Conservation (phyloP, 2,888 invertebrate genomes). For the Elgonia sp. region DNA sequence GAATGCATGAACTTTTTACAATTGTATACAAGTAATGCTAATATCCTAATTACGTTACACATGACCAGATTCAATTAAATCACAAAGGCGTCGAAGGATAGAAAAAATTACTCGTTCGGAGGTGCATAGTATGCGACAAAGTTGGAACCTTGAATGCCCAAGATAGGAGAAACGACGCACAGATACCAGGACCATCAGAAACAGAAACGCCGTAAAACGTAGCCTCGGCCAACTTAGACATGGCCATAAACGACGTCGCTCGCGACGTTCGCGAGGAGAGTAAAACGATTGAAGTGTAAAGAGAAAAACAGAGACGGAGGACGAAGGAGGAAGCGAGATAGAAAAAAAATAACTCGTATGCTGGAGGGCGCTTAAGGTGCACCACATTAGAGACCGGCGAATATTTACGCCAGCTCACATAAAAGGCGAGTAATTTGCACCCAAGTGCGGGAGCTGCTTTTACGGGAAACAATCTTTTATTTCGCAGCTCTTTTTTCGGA, state of each 20-base stretch:
- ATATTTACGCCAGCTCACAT: conserved; percentile 83
- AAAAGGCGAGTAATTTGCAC: conserved; percentile 83
- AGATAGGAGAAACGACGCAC: conserved; percentile 82
- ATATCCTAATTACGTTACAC: conserved; percentile 60
- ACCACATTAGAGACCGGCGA: conserved; percentile 82
- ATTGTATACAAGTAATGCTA: conserved; percentile 27
- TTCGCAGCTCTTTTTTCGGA: conserved; percentile 5
- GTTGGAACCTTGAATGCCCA: conserved; percentile 81
- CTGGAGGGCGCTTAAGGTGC: conserved; percentile 77
- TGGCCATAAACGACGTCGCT: conserved; percentile 83
- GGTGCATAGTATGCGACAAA: conserved; percentile 74
- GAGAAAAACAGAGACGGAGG: conserved; percentile 40
- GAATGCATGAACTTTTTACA: not conserved
- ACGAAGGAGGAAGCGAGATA: conserved; percentile 74
- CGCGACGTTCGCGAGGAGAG: conserved; percentile 77
- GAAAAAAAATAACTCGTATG: conserved; percentile 74
- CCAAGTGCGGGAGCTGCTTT: conserved; percentile 57
- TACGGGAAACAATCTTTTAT: conserved; percentile 33
- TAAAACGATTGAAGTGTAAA: conserved; percentile 70
- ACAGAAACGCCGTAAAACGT: conserved; percentile 85
- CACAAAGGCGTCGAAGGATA: conserved; percentile 71
- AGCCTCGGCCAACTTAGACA: conserved; percentile 86
- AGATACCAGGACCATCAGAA: conserved; percentile 83
- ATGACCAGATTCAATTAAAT: conserved; percentile 66
- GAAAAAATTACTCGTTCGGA: conserved; percentile 48